Conservation (phyloP, 2,888 invertebrate genomes). For the Oeneis ivallda region DNA sequence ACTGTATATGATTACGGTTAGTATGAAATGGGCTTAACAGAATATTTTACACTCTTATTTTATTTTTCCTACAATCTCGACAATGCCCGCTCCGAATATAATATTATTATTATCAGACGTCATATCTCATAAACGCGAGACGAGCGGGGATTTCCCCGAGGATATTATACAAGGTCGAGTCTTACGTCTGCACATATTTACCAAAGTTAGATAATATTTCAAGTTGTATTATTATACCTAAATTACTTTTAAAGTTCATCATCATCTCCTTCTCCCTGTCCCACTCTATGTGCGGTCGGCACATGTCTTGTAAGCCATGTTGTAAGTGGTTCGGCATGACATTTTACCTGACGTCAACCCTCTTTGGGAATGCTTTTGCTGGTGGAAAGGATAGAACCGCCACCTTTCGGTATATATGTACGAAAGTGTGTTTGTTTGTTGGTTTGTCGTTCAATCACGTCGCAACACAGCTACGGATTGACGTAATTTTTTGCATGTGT, state of each 20-base stretch:
- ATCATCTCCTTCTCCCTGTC: too few species aligned
- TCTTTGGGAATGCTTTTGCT: too few species aligned
- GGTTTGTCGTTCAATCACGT: too few species aligned
- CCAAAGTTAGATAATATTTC: constrained; percentile 24
- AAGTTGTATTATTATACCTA: background rate
- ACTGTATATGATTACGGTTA: background rate
- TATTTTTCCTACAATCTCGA: constrained; percentile 10
- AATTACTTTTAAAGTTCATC: background rate
- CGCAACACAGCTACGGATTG: too few species aligned
- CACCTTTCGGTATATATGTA: too few species aligned
- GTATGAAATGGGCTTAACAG: background rate
- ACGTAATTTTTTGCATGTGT: too few species aligned
- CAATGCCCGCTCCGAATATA: constrained; percentile 6
- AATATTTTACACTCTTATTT: background rate
- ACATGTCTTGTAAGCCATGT: too few species aligned
- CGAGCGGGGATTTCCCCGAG: constrained; percentile 52
- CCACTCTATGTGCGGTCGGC: too few species aligned
- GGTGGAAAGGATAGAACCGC: too few species aligned
- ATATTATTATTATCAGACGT: constrained; percentile 29
- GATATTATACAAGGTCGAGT: constrained; percentile 47
- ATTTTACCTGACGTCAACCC: too few species aligned
- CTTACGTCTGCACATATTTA: constrained; percentile 29
- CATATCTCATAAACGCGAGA: constrained; percentile 48
- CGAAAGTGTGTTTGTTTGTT: too few species aligned
- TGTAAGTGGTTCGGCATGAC: too few species aligned